Percentiles rank a stretch among this genome's conserved stretches.
phyloP scores from a whole-genome alignment of 2,113 vertebrate species.

The Sakesphorus luctuosus region DNA sequence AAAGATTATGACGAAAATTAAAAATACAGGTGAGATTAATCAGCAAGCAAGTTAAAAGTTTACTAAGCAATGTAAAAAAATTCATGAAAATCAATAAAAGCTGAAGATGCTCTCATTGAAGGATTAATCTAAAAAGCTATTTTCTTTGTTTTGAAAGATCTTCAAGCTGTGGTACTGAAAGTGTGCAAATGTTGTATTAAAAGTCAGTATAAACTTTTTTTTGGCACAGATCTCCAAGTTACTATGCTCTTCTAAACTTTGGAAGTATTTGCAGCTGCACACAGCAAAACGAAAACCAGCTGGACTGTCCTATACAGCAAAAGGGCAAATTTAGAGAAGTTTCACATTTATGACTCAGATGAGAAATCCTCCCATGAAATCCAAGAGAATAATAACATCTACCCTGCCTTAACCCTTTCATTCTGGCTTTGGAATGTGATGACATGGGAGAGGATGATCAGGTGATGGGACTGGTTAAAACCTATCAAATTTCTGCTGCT shows the following conservation, averaged over 20 bases:
- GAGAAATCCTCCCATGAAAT: neutral
- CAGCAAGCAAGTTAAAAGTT: neutral
- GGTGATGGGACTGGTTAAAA: neutral
- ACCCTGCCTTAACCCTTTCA: neutral
- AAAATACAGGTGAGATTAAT: neutral
- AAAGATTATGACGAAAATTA: neutral
- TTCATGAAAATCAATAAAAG: neutral
- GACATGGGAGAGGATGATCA: neutral
- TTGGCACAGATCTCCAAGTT: neutral
- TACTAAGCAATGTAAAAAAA: neutral
- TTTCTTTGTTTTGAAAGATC: neutral
- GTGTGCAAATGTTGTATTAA: neutral
- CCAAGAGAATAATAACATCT: neutral
- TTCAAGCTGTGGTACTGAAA: neutral
- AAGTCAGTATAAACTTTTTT: neutral
- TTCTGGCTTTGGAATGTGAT: neutral
- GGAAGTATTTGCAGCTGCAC: neutral
- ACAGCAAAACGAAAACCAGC: slow-evolving; percentile 5
- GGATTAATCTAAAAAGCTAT: neutral
- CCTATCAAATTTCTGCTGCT: neutral
- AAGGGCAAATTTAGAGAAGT: neutral
- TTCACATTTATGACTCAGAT: neutral
- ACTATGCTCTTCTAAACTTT: neutral
- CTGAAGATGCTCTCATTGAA: neutral
- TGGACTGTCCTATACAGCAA: neutral